These are phyloP conservation scores for Dendrophyllia cribrosa DNA, from an alignment of 64 coral and sea anemone species.

Conservation along the genomic window DNA sequence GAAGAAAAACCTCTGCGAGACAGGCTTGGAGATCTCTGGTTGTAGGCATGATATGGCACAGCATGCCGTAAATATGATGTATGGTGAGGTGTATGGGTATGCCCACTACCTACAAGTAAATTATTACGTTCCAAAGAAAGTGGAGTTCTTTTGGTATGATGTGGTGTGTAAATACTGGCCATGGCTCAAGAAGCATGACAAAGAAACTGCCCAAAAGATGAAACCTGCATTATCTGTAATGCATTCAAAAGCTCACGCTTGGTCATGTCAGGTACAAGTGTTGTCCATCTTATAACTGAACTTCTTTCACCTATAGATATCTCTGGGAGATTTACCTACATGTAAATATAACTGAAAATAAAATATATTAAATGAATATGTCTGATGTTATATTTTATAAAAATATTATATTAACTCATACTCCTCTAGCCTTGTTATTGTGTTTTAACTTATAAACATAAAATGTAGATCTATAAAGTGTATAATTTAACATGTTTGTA, in stretches of 20 bases:
- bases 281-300: background rate
- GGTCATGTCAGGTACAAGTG: constrained; percentile 71
- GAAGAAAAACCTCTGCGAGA: constrained; percentile 52
- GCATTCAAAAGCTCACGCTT: constrained; percentile 75
- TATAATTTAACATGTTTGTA: too few species aligned
- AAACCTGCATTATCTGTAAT: constrained; percentile 73
- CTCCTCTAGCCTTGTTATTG: too few species aligned
- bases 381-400: too few species aligned
- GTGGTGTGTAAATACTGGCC: constrained; percentile 79
- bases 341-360: too few species aligned
- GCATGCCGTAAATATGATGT: constrained; percentile 59
- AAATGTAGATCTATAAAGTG: too few species aligned
- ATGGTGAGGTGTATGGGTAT: constrained; percentile 80
- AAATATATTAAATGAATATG: too few species aligned
- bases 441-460: too few species aligned
- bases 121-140: constrained; percentile 26
- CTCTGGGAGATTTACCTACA: too few species aligned
- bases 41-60: constrained; percentile 66
- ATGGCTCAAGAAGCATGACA: constrained; percentile 61
- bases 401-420: too few species aligned
- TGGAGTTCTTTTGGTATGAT: constrained; percentile 72
- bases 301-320: too few species aligned
- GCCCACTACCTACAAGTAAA: constrained; percentile 68
- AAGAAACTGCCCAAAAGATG: constrained; percentile 30
- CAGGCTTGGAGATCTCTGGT: constrained; percentile 65